A percentile compares a stretch with the other conserved stretches of the same genome.
phyloP scores from a whole-genome alignment of 2,797 vertebrate genomes.

The Brachymystax lenok region DNA sequence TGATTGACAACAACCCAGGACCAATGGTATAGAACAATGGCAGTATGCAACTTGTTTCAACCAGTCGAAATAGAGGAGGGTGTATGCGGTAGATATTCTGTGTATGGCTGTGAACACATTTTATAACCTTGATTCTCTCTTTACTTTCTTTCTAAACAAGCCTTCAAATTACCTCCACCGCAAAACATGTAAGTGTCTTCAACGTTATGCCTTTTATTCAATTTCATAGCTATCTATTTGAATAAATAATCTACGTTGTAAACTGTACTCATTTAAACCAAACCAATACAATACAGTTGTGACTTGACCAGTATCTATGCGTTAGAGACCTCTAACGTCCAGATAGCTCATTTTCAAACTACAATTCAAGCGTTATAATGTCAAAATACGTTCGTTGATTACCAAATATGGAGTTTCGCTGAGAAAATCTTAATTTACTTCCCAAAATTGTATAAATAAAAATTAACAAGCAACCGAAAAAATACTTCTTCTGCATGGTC shows the following conservation, averaged over 20 bases:
- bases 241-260: not conserved
- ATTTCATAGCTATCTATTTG: not conserved
- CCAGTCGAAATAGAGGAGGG: conserved; percentile 44
- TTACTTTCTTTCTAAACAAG: conserved; percentile 5
- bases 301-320: too few relatives aligned
- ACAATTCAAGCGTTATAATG: too few relatives aligned
- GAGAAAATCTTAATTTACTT: too few relatives aligned
- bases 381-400: too few relatives aligned
- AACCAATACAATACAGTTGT: not conserved
- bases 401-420: too few relatives aligned
- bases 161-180: not conserved
- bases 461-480: too few relatives aligned
- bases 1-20: conserved; percentile 34
- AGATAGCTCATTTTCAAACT: too few relatives aligned
- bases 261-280: not conserved
- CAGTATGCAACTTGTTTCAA: not conserved
- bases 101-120: not conserved
- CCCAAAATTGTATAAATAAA: too few relatives aligned
- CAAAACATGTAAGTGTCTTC: conserved; percentile 45
- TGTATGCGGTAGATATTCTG: not conserved
- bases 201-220: not conserved
- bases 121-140: conserved; percentile 54
- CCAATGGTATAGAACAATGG: conserved; percentile 58
- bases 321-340: too few relatives aligned
- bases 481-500: too few relatives aligned